These are phyloP conservation scores for Montipora capricornis DNA, from an alignment of 64 coral and sea anemone genomes.

Conservation along the genomic window DNA sequence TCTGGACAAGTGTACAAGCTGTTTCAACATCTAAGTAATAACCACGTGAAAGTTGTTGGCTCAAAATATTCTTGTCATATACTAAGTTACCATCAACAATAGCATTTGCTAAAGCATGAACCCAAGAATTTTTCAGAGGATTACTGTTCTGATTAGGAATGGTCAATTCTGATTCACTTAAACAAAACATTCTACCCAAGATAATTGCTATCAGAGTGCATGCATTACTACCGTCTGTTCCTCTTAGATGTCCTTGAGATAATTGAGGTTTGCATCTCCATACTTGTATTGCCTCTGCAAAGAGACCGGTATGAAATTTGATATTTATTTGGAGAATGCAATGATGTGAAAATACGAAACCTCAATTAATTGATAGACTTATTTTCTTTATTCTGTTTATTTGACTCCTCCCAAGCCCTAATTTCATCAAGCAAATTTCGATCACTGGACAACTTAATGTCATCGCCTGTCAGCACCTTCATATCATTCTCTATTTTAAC, in stretches of 20 bases:
- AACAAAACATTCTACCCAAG: not conserved
- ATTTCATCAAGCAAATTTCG: not conserved
- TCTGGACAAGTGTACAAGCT: too few relatives aligned
- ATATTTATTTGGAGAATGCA: not conserved
- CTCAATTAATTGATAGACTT: not conserved
- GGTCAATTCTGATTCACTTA: not conserved
- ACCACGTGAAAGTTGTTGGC: not conserved
- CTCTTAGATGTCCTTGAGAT: not conserved
- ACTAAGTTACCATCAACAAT: not conserved
- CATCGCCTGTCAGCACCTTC: too few relatives aligned
- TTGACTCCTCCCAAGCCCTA: not conserved
- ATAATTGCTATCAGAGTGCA: not conserved
- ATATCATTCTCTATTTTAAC: too few relatives aligned
- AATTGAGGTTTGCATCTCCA: not conserved
- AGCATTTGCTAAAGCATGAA: slow-evolving; percentile 7
- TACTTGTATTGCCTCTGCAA: not conserved
- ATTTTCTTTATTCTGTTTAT: slow-evolving; percentile 3
- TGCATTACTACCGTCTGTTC: not conserved
- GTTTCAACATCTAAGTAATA: not conserved
- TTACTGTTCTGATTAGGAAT: not conserved
- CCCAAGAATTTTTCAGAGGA: slow-evolving; percentile 5
- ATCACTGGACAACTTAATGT: too few relatives aligned
- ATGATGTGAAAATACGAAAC: not conserved
- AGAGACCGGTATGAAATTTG: not conserved
- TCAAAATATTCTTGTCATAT: not conserved